Evolutionary conservation across 2,888 invertebrate species (phyloP).

Genomic region (Cephus rjabovi): DNA sequence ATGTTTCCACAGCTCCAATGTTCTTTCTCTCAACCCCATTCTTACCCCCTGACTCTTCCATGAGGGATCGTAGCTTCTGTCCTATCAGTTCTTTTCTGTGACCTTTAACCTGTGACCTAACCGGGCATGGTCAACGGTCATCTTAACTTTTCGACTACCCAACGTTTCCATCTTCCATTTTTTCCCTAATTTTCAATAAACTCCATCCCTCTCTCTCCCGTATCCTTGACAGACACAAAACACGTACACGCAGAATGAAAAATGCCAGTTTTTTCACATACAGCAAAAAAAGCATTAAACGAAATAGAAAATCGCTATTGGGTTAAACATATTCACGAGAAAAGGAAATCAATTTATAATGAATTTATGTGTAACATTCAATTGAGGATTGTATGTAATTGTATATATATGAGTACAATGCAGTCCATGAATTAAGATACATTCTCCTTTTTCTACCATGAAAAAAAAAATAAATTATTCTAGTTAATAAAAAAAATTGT

Average conservation of each 20-base stretch:
- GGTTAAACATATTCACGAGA: constrained; percentile 38
- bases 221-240: constrained; percentile 16
- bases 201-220: not conserved
- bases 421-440: constrained; percentile 66
- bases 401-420: constrained; percentile 63
- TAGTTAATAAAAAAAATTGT: constrained; percentile 63
- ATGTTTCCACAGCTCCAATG: not conserved
- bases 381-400: constrained; percentile 66
- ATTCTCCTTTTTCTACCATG: constrained; percentile 67
- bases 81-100: not conserved
- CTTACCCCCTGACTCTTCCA: not conserved
- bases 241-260: constrained; percentile 20
- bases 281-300: constrained; percentile 11
- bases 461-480: constrained; percentile 66
- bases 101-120: not conserved
- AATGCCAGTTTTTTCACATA: constrained; percentile 18
- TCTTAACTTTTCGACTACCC: not conserved
- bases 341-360: constrained; percentile 58
- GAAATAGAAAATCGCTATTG: constrained; percentile 27
- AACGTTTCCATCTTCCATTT: not conserved
- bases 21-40: not conserved
- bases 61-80: not conserved
- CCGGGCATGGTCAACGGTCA: not conserved
- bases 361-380: constrained; percentile 65
- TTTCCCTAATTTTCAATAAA: not conserved